Conservation (phyloP, 2,113 vertebrate species). For the Gallinago paraguaiae region DNA sequence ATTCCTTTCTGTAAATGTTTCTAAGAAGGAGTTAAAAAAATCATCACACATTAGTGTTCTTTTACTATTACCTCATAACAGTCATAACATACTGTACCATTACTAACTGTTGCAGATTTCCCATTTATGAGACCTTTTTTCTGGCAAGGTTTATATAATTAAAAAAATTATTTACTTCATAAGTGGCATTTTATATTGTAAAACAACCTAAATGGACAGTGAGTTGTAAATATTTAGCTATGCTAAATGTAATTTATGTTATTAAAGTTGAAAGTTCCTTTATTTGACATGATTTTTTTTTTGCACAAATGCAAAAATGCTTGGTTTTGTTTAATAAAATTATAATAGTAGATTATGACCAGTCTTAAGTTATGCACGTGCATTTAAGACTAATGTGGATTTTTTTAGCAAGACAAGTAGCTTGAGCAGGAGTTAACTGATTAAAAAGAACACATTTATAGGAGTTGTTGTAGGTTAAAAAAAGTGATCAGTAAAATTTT, state of each 20-base stretch:
- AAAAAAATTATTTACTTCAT: background rate
- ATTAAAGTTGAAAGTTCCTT: background rate
- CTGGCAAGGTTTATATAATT: background rate
- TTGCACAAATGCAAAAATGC: background rate
- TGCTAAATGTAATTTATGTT: background rate
- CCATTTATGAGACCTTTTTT: background rate
- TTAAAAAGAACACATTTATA: background rate
- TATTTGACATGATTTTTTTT: background rate
- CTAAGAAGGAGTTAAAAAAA: background rate
- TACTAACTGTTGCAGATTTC: background rate
- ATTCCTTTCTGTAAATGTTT: background rate
- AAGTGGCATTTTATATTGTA: background rate
- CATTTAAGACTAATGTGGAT: background rate
- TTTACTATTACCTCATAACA: background rate
- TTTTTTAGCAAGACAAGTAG: background rate
- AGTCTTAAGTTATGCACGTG: accelerated
- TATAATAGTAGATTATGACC: background rate
- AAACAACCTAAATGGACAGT: background rate
- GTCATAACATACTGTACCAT: accelerated
- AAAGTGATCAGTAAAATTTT: background rate
- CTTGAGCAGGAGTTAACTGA: background rate
- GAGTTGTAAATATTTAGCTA: background rate
- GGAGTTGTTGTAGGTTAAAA: background rate
- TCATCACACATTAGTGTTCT: background rate
- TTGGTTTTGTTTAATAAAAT: background rate